Evolutionary conservation across 1,140 invertebrate species (phyloP), one percentile per base, ranked within the genome.

Genomic region (Teleopsis dalmanni): DNA sequence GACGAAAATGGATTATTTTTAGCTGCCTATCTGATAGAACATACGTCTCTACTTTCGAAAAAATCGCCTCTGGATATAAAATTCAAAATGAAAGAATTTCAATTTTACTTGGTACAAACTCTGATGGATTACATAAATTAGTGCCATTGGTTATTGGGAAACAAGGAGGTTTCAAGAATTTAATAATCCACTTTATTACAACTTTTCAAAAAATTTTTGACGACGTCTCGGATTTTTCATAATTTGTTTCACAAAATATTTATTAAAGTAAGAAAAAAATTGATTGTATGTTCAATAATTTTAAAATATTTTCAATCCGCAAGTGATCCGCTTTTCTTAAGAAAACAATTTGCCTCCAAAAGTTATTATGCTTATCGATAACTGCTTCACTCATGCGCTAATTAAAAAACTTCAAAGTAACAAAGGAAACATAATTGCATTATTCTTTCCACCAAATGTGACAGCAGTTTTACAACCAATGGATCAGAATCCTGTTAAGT

Each of bases 381-480:
- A 33, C 31, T 33, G 31, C 31, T 33, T 14, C 31, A 14, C 31
- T 11, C 31, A 33, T 33, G 31, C 31, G 16, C 31, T 14, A 33
- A 33, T 33, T 33, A 14, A 33, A 14, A 11, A 33, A n/a, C 31
- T 8, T 33, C 31, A 33, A 33, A 33, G 31, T 14, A 33, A 33
- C n/a, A n/a, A n/a, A n/a, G n/a, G n/a, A 31, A 37, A 45, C 18
- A 51, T 65, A 19, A 54, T 50, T 50, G 53, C 60, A 18, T 22
- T 56, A 22, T 65, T 55, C 52, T 55, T 76, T 13, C 72, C 73
- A 36, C 59, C 70, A n/a, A 76, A 77, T 52, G 70, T 68, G 3
- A 76, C 73, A 36, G 55, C 70, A 18, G 53, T 16, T 44, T 43
- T 77, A n/a, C 73, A 78, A 53, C 72, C 73, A 6, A 71, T 77